A percentile compares a stretch with the other conserved stretches of the same genome.
Evolutionary conservation across 1,140 invertebrate genomes (phyloP).

Genomic region (Anoplophora glabripennis): DNA sequence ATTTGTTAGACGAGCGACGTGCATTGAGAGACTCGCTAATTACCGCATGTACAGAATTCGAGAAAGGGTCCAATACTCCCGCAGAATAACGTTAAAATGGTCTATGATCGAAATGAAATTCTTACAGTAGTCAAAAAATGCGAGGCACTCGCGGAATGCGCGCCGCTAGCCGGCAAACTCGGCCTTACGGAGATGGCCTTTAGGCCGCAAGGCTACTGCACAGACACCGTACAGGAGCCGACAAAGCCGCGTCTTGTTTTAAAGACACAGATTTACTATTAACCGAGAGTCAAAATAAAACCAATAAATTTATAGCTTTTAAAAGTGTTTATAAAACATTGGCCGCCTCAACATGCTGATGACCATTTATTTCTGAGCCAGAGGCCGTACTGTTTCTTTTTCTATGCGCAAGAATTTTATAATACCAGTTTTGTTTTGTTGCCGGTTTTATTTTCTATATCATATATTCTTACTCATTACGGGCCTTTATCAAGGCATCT

Average conservation of each 20-base stretch:
- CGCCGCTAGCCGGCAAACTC: slow-evolving; percentile 23
- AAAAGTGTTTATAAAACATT: slow-evolving; percentile 47
- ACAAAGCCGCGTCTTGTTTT: slow-evolving; percentile 43
- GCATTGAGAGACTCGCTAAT: too few relatives aligned
- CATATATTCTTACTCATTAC: too few relatives aligned
- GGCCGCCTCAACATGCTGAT: slow-evolving; percentile 34
- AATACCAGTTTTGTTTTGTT: slow-evolving; percentile 23
- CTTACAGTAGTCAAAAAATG: slow-evolving; percentile 49
- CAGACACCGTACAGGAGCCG: slow-evolving; percentile 34
- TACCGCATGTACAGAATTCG: too few relatives aligned
- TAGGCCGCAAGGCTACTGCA: slow-evolving; percentile 17
- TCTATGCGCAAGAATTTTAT: slow-evolving; percentile 39
- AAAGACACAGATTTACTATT: slow-evolving; percentile 49
- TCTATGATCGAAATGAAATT: slow-evolving; percentile 48
- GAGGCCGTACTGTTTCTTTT: slow-evolving; percentile 32
- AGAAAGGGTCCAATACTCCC: neutral
- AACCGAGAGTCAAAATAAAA: slow-evolving; percentile 41
- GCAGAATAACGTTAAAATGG: slow-evolving; percentile 30
- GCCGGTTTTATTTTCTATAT: too few relatives aligned
- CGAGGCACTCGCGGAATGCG: slow-evolving; percentile 36
- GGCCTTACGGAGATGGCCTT: slow-evolving; percentile 24
- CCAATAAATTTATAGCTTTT: slow-evolving; percentile 45
- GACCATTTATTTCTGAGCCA: slow-evolving; percentile 33
- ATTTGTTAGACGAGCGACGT: too few relatives aligned
- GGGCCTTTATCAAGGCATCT: too few relatives aligned